Evolutionary conservation across 2,888 invertebrate species (phyloP).

Genomic region (Drosophila antonietae): DNA sequence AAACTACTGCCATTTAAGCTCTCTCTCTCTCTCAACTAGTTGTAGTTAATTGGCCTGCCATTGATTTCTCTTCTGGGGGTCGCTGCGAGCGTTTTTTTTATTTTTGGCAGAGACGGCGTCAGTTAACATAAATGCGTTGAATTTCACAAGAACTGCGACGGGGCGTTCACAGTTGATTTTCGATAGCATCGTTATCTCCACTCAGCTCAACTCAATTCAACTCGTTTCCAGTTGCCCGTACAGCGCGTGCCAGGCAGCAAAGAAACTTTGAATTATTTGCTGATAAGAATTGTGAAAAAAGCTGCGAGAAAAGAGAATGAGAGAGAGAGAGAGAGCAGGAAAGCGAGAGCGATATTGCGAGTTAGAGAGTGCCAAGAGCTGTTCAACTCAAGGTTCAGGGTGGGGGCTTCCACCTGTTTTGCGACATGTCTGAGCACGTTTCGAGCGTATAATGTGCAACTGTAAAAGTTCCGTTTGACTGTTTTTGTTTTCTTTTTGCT

Average conservation of each 20-base stretch:
- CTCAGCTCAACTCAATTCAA: background rate
- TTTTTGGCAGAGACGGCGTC: slow-evolving; percentile 28
- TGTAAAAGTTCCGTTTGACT: slow-evolving; percentile 57
- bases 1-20: background rate
- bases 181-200: slow-evolving; percentile 49
- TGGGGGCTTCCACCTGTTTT: slow-evolving; percentile 39
- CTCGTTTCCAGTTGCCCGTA: slow-evolving; percentile 1
- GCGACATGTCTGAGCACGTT: slow-evolving; percentile 66
- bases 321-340: background rate
- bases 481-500: slow-evolving; percentile 12
- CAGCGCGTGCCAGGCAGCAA: slow-evolving; percentile 53
- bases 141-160: slow-evolving; percentile 68
- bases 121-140: slow-evolving; percentile 62
- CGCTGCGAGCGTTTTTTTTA: slow-evolving; percentile 8
- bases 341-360: slow-evolving; percentile 4
- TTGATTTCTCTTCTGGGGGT: slow-evolving; percentile 33
- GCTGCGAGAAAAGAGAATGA: background rate
- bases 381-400: slow-evolving; percentile 1
- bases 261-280: slow-evolving; percentile 18
- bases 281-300: slow-evolving; percentile 46
- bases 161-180: slow-evolving; percentile 17
- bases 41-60: slow-evolving; percentile 8
- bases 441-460: slow-evolving; percentile 31
- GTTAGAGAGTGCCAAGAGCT: slow-evolving; percentile 10
- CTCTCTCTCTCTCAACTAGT: background rate